Conservation (phyloP, 2,113 vertebrate species). For the Nothoprocta pentlandii region DNA sequence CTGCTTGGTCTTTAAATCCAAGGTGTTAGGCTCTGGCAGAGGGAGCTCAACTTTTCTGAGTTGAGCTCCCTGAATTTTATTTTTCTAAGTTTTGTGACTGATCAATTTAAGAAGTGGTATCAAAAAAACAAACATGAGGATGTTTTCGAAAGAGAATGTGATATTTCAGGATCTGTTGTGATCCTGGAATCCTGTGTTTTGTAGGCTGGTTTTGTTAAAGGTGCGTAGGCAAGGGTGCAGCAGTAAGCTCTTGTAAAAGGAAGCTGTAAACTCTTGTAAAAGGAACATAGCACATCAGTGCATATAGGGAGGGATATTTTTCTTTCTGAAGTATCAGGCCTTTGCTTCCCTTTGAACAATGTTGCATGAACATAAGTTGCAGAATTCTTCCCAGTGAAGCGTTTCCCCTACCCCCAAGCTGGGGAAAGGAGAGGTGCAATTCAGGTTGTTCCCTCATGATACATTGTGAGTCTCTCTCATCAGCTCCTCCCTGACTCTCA, state of each 20-base stretch:
- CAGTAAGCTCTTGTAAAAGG: background rate
- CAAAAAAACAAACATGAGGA: background rate
- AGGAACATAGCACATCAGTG: background rate
- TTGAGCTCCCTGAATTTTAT: background rate
- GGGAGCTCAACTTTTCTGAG: background rate
- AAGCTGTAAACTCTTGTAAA: background rate
- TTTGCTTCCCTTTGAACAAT: background rate
- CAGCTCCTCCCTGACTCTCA: background rate
- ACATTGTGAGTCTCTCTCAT: background rate
- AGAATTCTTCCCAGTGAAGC: background rate
- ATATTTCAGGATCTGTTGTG: background rate
- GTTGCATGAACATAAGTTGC: background rate
- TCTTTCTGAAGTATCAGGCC: background rate
- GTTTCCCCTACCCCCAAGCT: background rate
- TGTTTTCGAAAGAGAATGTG: background rate
- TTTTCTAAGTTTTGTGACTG: background rate
- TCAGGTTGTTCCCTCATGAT: background rate
- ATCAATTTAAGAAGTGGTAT: background rate
- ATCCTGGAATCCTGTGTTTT: background rate
- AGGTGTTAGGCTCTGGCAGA: background rate
- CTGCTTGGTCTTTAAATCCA: background rate
- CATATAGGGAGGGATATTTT: background rate
- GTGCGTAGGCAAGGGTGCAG: background rate
- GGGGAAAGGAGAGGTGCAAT: background rate
- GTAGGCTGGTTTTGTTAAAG: background rate